Evolutionary conservation across 1,140 invertebrate species (phyloP), one percentile per base, ranked within the genome.

Genomic region (Thrips palmi): DNA sequence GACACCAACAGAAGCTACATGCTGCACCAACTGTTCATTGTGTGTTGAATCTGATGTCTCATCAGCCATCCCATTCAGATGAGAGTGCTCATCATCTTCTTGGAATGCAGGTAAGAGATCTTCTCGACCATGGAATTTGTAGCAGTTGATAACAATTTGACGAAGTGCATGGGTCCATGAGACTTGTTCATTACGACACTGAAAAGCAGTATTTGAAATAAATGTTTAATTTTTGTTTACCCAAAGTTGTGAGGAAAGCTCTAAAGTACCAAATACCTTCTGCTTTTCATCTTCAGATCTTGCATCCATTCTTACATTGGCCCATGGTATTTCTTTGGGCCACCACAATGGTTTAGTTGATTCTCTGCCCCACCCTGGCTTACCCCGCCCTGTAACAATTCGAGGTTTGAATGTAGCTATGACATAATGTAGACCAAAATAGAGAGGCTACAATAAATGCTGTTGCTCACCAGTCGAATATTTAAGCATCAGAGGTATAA

Each of bases 141-240:
- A 97, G 62, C 92, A 97, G 62, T 96, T 96, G 52, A 93, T 88
- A 28, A 97, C 91, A 47, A 96, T 96, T 62, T 94, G 87, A 17
- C 92, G 66, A 37, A 97, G 63, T n/a, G 91, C 91, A 58, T 94
- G 87, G 10, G 92, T 97, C 91, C 92, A 97, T 21, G 89, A 94
- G 48, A 96, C 91, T 87, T 94, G 59, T 12, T 62, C 54, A 22
- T 37, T 42, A 40, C 36, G 39, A 47, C 37, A 50, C 43, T 39
- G 39, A 39, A 43, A 39, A 24, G 20, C 5, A 33, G 42, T 11
- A 2, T 22, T 22, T 18, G 14, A 15, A 33, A 20, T 21, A 41
- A 24, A 19, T 19, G 2, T 33, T 51, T 28, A 35, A 42, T 35
- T 17, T 33, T 41, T 36, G 35, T 2, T 12, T 24, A 32, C 14